These are phyloP conservation scores for Spisula subtruncata DNA, from an alignment of 2,888 invertebrate species.

Conservation along the genomic window DNA sequence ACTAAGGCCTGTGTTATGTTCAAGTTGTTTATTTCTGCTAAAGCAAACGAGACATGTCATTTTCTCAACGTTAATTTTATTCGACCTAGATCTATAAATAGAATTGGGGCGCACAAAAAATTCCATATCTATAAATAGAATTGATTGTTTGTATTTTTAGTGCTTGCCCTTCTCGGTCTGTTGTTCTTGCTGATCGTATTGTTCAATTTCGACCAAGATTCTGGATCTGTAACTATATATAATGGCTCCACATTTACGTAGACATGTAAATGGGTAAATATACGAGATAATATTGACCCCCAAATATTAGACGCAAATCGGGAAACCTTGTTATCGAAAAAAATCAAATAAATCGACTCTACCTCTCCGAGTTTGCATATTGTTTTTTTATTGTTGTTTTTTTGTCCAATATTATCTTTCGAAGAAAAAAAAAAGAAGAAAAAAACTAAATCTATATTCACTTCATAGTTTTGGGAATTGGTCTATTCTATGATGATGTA, in stretches of 20 bases:
- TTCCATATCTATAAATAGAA: conserved; percentile 2
- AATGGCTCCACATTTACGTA: conserved; percentile 30
- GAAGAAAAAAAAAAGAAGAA: background rate
- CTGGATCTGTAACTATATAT: conserved; percentile 28
- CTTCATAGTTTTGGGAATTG: background rate
- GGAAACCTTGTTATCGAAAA: background rate
- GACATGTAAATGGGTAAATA: background rate
- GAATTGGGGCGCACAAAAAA: background rate
- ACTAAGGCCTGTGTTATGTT: background rate
- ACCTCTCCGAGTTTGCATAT: conserved; percentile 45
- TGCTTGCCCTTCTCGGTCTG: conserved; percentile 33
- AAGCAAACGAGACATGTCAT: conserved; percentile 40
- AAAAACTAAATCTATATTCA: conserved; percentile 13
- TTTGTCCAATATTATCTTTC: background rate
- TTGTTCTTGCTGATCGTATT: conserved; percentile 36
- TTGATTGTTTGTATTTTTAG: conserved; percentile 28
- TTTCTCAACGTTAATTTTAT: background rate
- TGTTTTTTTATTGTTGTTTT: background rate
- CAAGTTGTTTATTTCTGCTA: background rate
- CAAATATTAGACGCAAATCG: conserved; percentile 31
- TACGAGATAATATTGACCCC: conserved; percentile 11
- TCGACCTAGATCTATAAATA: background rate
- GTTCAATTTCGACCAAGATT: conserved; percentile 36
- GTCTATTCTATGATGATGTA: too few species aligned
- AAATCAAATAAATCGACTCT: background rate